phyloP scores from a whole-genome alignment of 2,113 vertebrate species.

The Patagioenas fasciata region DNA sequence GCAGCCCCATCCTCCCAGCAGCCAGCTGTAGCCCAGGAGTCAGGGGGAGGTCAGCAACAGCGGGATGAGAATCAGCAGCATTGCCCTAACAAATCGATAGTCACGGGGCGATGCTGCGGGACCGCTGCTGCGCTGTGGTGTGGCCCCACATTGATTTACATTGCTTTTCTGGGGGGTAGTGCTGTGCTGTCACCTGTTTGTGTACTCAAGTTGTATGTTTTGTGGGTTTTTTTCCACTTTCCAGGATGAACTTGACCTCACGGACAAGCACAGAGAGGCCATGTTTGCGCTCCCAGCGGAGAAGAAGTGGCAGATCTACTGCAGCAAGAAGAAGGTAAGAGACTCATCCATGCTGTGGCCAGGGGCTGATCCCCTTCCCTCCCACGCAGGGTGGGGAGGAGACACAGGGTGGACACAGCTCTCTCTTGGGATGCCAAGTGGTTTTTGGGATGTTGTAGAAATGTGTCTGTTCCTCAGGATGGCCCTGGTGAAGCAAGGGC shows the following conservation, averaged over 20 bases:
- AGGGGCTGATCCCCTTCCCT: background rate
- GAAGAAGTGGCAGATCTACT: conserved; percentile 98
- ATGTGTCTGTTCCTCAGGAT: background rate
- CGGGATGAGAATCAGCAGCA: background rate
- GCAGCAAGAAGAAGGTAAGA: conserved; percentile 97
- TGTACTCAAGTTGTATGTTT: background rate
- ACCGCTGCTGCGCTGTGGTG: rapidly evolving
- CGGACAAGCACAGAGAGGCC: conserved; percentile 96
- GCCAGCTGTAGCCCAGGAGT: background rate
- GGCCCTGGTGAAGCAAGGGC: background rate
- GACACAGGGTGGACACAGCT: background rate
- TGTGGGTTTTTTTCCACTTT: background rate
- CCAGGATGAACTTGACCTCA: conserved; percentile 96
- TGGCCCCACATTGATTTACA: background rate
- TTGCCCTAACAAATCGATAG: background rate
- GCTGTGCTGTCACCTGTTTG: background rate
- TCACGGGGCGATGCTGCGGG: rapidly evolving
- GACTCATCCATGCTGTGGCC: rapidly evolving
- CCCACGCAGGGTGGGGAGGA: background rate
- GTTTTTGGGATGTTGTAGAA: background rate
- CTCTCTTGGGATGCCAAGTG: background rate
- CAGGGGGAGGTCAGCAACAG: background rate
- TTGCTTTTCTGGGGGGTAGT: background rate
- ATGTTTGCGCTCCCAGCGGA: conserved; percentile 97
- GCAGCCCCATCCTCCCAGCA: background rate